Evolutionary conservation across 2,113 vertebrate species (phyloP).

Genomic region (Oenanthe oenanthe): DNA sequence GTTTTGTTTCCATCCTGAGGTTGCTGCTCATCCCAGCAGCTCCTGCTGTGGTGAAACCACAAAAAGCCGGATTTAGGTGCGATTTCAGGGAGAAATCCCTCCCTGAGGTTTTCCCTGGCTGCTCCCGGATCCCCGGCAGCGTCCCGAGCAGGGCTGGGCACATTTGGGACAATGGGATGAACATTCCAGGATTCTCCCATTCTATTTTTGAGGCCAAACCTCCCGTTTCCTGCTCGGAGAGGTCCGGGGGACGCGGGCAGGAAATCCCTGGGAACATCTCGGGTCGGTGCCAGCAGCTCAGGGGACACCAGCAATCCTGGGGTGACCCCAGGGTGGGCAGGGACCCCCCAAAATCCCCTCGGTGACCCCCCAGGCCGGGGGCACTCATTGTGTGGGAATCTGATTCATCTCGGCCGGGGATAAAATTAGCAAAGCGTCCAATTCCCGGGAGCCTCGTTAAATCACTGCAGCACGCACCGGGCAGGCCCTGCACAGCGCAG

Average conservation of each 20-base stretch:
- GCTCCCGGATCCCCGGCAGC: neutral
- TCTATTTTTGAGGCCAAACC: neutral
- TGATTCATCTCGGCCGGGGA: constrained; percentile 65
- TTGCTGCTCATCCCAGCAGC: neutral
- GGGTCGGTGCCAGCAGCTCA: accelerated
- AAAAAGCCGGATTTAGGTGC: neutral
- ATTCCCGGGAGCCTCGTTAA: constrained; percentile 75
- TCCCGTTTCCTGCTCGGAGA: accelerated
- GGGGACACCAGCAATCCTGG: neutral
- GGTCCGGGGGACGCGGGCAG: accelerated
- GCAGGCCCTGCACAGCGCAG: constrained; percentile 64
- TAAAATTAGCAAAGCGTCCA: constrained; percentile 68
- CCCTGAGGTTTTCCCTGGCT: neutral
- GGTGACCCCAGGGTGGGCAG: accelerated
- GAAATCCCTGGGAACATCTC: neutral
- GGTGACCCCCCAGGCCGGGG: accelerated
- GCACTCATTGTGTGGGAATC: constrained; percentile 1
- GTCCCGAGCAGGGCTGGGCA: too few relatives aligned
- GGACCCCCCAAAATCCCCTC: accelerated
- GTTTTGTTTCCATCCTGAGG: neutral
- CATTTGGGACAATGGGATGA: neutral
- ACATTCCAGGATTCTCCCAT: neutral
- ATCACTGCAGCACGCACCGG: constrained; percentile 66
- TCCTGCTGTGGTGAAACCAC: accelerated
- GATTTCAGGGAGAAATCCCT: neutral